Percentiles rank a stretch among this genome's conserved stretches.
Conservation (phyloP, 2,113 vertebrate genomes). For the Acrocephalus arundinaceus region DNA sequence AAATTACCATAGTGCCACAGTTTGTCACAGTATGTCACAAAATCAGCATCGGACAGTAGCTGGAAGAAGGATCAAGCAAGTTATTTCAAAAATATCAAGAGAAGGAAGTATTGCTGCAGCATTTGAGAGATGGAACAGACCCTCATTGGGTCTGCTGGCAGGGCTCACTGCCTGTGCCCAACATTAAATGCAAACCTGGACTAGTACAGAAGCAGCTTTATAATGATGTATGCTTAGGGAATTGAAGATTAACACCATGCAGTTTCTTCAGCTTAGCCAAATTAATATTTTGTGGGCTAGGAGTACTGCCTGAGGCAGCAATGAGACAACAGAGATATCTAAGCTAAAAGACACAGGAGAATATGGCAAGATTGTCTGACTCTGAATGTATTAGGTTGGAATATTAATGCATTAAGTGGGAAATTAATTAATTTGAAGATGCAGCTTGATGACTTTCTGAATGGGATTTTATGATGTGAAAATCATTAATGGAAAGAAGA, state of each 20-base stretch:
- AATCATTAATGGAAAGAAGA: neutral
- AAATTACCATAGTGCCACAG: neutral
- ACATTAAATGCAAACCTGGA: neutral
- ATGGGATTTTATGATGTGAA: neutral
- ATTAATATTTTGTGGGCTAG: neutral
- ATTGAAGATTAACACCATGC: neutral
- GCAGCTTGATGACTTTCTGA: neutral
- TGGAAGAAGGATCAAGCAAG: neutral
- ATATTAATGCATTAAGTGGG: neutral
- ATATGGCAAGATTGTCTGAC: fast-evolving
- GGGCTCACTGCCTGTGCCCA: neutral
- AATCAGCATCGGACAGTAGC: neutral
- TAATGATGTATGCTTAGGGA: neutral
- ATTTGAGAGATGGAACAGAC: fast-evolving
- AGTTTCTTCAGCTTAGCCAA: neutral
- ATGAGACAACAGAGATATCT: neutral
- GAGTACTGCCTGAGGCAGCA: neutral
- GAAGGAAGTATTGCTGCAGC: neutral
- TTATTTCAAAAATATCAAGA: neutral
- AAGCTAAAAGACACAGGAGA: neutral
- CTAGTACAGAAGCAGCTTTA: neutral
- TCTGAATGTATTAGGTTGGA: neutral
- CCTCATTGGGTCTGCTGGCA: neutral
- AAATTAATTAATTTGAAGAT: neutral
- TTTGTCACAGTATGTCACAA: neutral